These are phyloP conservation scores for Trogon melanurus DNA, from an alignment of 2,113 vertebrate species.

Conservation along the genomic window DNA sequence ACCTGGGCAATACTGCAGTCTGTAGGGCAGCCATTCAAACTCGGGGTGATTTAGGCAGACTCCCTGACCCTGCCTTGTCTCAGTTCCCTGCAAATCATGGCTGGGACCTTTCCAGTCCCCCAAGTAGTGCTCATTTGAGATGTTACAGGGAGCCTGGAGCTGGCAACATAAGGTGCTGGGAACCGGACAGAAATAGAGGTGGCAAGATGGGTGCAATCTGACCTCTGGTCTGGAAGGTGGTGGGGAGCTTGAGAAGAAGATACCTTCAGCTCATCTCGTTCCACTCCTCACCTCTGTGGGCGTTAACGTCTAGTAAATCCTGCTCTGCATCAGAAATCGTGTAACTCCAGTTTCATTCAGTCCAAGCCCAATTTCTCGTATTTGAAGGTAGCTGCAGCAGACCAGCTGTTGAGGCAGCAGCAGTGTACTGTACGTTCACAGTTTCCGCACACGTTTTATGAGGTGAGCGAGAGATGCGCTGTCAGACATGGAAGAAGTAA, in stretches of 20 bases:
- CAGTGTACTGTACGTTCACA: neutral
- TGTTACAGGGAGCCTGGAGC: accelerated
- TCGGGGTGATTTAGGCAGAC: neutral
- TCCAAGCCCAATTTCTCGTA: neutral
- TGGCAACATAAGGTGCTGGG: neutral
- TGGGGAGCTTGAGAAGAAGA: neutral
- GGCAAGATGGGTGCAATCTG: neutral
- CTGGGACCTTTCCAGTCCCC: neutral
- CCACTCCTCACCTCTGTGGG: neutral
- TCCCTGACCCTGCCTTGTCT: neutral
- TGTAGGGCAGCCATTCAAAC: neutral
- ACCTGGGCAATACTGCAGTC: neutral
- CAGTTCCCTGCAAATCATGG: neutral
- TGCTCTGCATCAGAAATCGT: neutral
- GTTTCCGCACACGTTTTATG: neutral
- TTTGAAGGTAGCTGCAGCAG: neutral
- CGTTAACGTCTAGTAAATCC: neutral
- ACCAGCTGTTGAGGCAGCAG: neutral
- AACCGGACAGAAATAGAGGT: neutral
- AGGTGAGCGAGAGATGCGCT: neutral
- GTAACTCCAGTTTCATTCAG: neutral
- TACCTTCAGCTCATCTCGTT: neutral
- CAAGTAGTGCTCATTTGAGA: neutral
- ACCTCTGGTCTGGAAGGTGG: neutral
- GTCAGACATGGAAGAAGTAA: neutral